Percentiles rank a stretch among this genome's conserved stretches.
phyloP scores from a whole-genome alignment of 2,113 vertebrate species.

The Oncorhynchus clarkii region DNA sequence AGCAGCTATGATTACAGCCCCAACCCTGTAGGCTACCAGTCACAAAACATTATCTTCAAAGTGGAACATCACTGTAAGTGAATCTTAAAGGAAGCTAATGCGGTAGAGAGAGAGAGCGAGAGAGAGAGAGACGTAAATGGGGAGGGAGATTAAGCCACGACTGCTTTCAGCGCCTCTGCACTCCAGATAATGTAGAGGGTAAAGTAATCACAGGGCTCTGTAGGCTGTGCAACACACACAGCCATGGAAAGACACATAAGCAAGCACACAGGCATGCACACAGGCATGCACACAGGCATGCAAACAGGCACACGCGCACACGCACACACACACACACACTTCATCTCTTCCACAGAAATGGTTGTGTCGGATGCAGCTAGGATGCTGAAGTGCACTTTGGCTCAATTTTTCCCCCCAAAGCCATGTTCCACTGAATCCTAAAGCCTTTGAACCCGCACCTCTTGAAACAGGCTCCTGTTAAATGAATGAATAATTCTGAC shows the following conservation, averaged over 20 bases:
- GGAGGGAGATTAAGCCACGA: background rate
- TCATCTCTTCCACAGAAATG: slow-evolving; percentile 57
- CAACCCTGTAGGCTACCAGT: slow-evolving; percentile 14
- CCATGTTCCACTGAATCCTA: slow-evolving; percentile 52
- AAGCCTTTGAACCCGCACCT: slow-evolving; percentile 71
- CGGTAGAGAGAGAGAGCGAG: slow-evolving; percentile 17
- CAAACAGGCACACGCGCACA: background rate
- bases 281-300: background rate
- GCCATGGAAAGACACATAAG: background rate
- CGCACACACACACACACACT: slow-evolving; percentile 5
- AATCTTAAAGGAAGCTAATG: slow-evolving; percentile 43
- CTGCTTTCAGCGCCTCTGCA: background rate
- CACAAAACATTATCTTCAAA: slow-evolving; percentile 29
- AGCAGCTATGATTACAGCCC: background rate
- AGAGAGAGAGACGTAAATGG: slow-evolving; percentile 13
- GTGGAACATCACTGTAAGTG: slow-evolving; percentile 24
- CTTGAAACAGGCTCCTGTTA: slow-evolving; percentile 61
- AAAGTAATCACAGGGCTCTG: background rate
- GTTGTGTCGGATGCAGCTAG: slow-evolving; percentile 53
- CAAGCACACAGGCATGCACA: background rate
- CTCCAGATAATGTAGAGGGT: background rate
- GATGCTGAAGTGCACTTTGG: slow-evolving; percentile 54
- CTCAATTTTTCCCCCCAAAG: slow-evolving; percentile 39
- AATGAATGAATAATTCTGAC: slow-evolving; percentile 73
- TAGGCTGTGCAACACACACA: background rate